phyloP scores from a whole-genome alignment of 1,140 invertebrate species.

The Lepidurus apus region DNA sequence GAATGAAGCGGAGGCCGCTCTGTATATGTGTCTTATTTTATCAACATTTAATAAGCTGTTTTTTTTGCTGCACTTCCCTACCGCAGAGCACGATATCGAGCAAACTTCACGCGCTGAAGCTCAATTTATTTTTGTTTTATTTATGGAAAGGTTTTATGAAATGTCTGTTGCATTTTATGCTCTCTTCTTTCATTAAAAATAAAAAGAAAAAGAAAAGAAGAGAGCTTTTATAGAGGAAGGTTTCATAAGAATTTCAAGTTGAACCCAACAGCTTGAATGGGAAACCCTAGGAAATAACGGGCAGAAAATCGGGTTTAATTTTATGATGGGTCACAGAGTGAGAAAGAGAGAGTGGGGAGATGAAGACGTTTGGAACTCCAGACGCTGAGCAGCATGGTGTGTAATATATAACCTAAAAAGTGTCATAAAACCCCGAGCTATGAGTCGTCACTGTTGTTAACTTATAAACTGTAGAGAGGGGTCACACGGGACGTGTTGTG shows the following conservation, averaged over 20 bases:
- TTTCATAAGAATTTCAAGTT: no score
- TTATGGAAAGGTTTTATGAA: no score
- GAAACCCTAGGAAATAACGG: no score
- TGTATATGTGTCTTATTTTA: background rate
- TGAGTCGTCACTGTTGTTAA: conserved; percentile 10
- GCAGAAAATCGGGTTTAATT: no score
- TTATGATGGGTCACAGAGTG: no score
- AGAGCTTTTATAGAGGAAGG: no score
- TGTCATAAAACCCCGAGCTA: background rate
- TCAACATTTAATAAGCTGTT: background rate
- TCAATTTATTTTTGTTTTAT: background rate
- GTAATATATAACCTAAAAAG: background rate
- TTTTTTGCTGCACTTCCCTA: background rate
- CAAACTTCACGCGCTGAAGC: background rate
- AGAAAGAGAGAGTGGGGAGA: background rate
- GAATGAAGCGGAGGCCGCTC: background rate
- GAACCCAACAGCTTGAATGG: no score
- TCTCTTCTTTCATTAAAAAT: no score
- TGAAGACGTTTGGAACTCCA: background rate
- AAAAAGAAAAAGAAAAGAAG: no score
- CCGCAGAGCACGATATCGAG: background rate
- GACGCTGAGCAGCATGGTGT: background rate
- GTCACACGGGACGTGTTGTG: background rate
- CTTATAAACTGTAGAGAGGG: background rate
- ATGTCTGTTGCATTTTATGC: no score